Evolutionary conservation across 2,113 vertebrate species (phyloP).

Genomic region (Ursus arctos): DNA sequence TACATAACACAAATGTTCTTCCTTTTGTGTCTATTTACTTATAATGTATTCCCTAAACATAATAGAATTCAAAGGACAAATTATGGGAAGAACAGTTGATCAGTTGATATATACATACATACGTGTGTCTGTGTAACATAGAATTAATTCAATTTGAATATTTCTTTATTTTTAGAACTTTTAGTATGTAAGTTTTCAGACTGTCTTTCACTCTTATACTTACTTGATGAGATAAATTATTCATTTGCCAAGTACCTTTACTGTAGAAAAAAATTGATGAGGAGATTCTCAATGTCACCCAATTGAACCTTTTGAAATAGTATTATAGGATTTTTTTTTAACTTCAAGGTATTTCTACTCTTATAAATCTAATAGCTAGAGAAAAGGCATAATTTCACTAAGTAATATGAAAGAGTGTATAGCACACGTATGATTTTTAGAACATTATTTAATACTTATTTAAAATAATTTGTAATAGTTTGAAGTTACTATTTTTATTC

Average conservation of each 20-base stretch:
- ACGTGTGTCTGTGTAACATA: not conserved
- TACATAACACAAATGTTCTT: not conserved
- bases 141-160: not conserved
- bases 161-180: not conserved
- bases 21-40: not conserved
- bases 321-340: not conserved
- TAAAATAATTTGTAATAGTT: slow-evolving; percentile 46
- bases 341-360: not conserved
- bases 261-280: not conserved
- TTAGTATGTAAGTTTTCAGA: not conserved
- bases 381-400: not conserved
- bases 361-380: not conserved
- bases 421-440: not conserved
- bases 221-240: not conserved
- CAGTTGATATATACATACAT: not conserved
- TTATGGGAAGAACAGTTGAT: not conserved
- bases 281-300: not conserved
- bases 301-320: not conserved
- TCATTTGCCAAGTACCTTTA: not conserved
- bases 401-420: not conserved
- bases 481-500: not conserved
- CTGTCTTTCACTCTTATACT: not conserved
- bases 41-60: not conserved
- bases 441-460: not conserved
- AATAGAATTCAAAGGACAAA: not conserved